Percentiles rank a stretch among this genome's conserved stretches.
Evolutionary conservation across 2,888 invertebrate species (phyloP).

Genomic region (Girardia tigrina): DNA sequence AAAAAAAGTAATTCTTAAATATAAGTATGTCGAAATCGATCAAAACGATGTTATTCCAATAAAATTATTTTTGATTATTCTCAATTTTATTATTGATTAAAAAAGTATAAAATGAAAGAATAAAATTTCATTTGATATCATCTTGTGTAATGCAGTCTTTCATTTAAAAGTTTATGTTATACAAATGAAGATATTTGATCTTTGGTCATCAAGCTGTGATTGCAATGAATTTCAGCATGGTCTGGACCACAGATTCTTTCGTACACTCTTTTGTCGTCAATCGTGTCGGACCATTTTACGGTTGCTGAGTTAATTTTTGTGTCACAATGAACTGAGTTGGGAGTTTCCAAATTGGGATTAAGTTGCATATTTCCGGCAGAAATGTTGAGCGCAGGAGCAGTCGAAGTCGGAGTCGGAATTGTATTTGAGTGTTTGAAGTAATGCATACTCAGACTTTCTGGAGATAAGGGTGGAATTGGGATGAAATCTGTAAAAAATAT

Average conservation of each 20-base stretch:
- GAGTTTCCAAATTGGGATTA: neutral
- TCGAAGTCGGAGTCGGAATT: neutral
- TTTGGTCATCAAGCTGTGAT: conserved; percentile 17
- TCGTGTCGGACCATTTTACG: neutral
- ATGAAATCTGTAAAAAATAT: neutral
- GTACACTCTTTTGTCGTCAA: neutral
- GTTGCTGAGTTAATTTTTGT: neutral
- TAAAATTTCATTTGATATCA: too few species aligned
- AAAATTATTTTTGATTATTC: too few species aligned
- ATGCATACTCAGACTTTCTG: neutral
- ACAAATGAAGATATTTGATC: conserved; percentile 12
- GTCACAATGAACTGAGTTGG: neutral
- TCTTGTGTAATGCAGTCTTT: too few species aligned
- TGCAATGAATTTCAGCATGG: conserved; percentile 6
- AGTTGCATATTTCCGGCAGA: neutral
- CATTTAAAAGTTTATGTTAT: too few species aligned
- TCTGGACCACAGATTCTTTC: neutral
- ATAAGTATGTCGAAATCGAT: too few species aligned
- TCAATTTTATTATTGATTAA: too few species aligned
- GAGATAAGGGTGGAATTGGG: neutral
- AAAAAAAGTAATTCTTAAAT: too few species aligned
- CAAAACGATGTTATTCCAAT: too few species aligned
- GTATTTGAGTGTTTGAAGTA: conserved; percentile 2
- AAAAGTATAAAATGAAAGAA: too few species aligned
- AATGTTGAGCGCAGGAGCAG: neutral